Base-by-base conservation (phyloP, 2,888 invertebrate species). In the Xanthorhoe spadicearia region DNA sequence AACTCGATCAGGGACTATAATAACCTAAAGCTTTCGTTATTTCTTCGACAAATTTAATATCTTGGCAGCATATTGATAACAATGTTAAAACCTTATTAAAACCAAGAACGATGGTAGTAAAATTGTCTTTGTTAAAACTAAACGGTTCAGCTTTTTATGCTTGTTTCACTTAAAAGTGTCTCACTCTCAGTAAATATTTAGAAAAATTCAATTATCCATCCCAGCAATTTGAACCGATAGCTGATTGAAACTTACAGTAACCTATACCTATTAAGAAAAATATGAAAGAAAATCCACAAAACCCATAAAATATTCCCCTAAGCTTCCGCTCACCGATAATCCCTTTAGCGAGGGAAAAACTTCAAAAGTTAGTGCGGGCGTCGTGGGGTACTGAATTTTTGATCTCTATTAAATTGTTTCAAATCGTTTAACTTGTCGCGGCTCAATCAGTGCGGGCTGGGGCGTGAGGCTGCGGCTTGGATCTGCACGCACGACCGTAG, bases 391-490 rank as follows among this genome's bases (percentile, higher is more conserved):
- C 83, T 83, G 86, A 90, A 92, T 93, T 92, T 92, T 93, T 93
- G 93, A 93, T 93, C 93, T 93, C 92, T 93, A 93, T 93, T 93
- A 93, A 93, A 93, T 93, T 93, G 93, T 93, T 93, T 93, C 93
- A 93, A 93, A 93, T 93, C 87, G 93, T 93, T 93, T 92, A 93
- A 93, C 93, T 93, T 93, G 93, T 92, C 93, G 93, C 93, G 89
- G 90, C 90, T 92, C 92, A 92, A 93, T 92, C 92, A 92, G 90
- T 84, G 89, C 84, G 82, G 80, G 77, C 69, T 59, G 59, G 66
- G 70, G 67, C 57, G 72, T 64, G 65, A 71, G 72, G 81, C 61
- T 58, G 64, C 68, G 53, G 66, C 63, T 58, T 55, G 58, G 63
- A 67, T 55, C 70, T 61, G 43, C 67, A 54, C 66, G 65, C 68